Evolutionary conservation across 2,888 invertebrate species (phyloP), one percentile per base, ranked within the genome.

Genomic region (Nipponacmea schrenckii): DNA sequence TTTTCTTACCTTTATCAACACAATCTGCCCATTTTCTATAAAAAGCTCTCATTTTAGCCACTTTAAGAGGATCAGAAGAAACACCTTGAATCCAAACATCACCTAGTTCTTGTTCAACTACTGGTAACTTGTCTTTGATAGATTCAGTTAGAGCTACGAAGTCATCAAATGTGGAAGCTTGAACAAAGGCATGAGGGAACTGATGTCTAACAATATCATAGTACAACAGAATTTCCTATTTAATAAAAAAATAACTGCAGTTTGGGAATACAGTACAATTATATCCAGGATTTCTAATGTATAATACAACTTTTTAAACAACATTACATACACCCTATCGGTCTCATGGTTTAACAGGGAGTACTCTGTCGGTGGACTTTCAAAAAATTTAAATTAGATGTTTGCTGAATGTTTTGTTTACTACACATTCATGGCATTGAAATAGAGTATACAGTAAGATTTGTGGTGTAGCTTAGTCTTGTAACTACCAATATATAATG

Each of bases 1-100:
- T 39, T 39, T 39, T 39, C 39, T 39, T 15, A 56, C 56, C 27
- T 15, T 15, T 64, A 1, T 64, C 24, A 10, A 83, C 48, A 69
- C 83, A 83, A 27, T 72, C 66, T 17, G 81, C 69, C 44, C 81
- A 76, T 1, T 74, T 79, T 64, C 81, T 76, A 69, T 79, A 77
- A 74, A 81, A 77, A 4, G 79, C 80, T 65, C 82, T 76, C 72
- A 80, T 73, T 27, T 80, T 79, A 1, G 86, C 84, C n/a, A 81
- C 78, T 67, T 86, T 86, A 50, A 81, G 70, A 10, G 86, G 86
- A 70, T 86, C 86, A 50, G 85, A 84, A 0, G 81, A 80, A 14
- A 80, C 77, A 31, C 86, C 86, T 67, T 83, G 83, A 24, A 87
- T 86, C 86, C 86, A 87, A 0, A 83, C 84, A 76, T 87, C 86